These are phyloP conservation scores for Lymantria monacha DNA, from an alignment of 2,888 invertebrate species.

Conservation along the genomic window DNA sequence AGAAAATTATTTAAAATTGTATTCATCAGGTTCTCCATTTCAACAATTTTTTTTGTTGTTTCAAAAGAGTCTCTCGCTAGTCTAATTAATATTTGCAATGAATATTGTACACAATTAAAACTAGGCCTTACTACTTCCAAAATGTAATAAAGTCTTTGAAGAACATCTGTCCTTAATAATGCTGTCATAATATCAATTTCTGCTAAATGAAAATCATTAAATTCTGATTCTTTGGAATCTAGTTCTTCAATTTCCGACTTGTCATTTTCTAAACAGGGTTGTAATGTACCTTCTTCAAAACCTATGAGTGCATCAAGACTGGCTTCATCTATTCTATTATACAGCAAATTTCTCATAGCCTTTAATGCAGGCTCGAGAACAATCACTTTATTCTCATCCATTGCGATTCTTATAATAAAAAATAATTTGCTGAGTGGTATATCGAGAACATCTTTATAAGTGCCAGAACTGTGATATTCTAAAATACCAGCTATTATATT, in stretches of 20 bases:
- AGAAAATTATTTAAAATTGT: conserved; percentile 83
- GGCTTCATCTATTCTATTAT: conserved; percentile 90
- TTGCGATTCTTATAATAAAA: conserved; percentile 90
- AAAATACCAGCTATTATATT: conserved; percentile 90
- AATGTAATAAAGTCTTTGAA: conserved; percentile 89
- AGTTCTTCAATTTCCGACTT: conserved; percentile 79
- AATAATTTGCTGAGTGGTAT: conserved; percentile 89
- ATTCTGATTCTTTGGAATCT: conserved; percentile 81
- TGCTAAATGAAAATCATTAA: conserved; percentile 93
- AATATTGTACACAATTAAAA: conserved; percentile 87
- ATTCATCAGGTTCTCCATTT: conserved; percentile 85
- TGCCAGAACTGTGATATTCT: conserved; percentile 87
- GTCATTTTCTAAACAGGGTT: conserved; percentile 82
- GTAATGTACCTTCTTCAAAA: conserved; percentile 84
- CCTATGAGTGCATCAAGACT: conserved; percentile 87
- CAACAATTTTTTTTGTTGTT: conserved; percentile 83
- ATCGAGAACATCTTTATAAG: conserved; percentile 88
- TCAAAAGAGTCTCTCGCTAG: conserved; percentile 89
- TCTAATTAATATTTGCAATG: conserved; percentile 90
- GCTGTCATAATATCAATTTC: conserved; percentile 91
- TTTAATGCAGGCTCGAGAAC: conserved; percentile 89
- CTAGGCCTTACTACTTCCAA: conserved; percentile 86
- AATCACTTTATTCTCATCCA: conserved; percentile 91
- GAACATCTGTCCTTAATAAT: conserved; percentile 87
- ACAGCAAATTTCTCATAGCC: conserved; percentile 88